Conservation (phyloP, 2,113 vertebrate genomes). For the Hippocampus abdominalis region DNA sequence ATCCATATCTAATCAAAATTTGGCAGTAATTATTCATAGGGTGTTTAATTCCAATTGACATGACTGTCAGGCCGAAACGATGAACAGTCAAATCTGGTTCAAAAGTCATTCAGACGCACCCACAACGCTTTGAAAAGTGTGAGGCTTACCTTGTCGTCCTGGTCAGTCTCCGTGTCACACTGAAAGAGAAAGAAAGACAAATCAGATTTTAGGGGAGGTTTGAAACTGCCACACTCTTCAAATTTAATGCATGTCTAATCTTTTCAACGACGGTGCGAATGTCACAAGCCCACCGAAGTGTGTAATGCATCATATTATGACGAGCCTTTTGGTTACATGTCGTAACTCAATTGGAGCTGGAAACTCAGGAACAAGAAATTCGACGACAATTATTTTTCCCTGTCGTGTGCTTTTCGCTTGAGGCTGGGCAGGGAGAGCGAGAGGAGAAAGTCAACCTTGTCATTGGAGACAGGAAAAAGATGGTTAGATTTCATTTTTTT, state of each 20-base stretch:
- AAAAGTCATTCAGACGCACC: conserved; percentile 31
- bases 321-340: too few species aligned
- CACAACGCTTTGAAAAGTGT: not conserved
- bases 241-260: conserved; percentile 6
- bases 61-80: conserved; percentile 57
- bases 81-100: conserved; percentile 48
- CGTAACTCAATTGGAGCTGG: conserved; percentile 5
- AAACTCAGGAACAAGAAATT: conserved; percentile 27
- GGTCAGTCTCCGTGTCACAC: conserved; percentile 96
- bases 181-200: conserved; percentile 52
- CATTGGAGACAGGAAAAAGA: conserved; percentile 44
- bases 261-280: not conserved
- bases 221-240: conserved; percentile 13
- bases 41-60: conserved; percentile 71
- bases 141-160: conserved; percentile 92
- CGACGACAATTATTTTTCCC: conserved; percentile 37
- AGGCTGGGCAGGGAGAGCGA: conserved; percentile 42
- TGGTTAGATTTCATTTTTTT: conserved; percentile 71
- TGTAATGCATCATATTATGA: too few species aligned
- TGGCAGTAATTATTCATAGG: conserved; percentile 66
- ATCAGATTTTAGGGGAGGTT: conserved; percentile 1
- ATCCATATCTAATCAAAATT: conserved; percentile 68
- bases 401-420: conserved; percentile 25
- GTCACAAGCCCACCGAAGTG: not conserved
- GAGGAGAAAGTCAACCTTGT: conserved; percentile 43